Evolutionary conservation across 2,888 invertebrate genomes (phyloP), one percentile per base, ranked within the genome.

Genomic region (Hedychridium roseum): DNA sequence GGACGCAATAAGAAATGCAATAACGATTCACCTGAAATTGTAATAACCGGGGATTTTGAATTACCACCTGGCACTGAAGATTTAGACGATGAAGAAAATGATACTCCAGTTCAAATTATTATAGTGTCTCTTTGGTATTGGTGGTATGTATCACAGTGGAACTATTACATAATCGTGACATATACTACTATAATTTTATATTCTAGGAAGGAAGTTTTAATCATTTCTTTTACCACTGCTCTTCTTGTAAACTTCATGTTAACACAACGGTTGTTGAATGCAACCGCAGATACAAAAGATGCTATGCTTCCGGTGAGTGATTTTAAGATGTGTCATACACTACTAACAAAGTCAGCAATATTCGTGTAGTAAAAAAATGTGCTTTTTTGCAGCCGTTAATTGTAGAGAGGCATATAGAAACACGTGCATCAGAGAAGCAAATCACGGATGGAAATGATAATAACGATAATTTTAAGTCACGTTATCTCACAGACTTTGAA

Each of bases 401-500:
- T 46, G 66, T 72, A 31, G 77, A 78, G 50, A 71, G 65, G 20
- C 70, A 70, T 26, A 43, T 64, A 20, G 60, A 68, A n/a, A 66
- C 66, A 51, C 67, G 62, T 48, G 65, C 53, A 26, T 66, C 30
- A 74, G 80, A 38, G 74, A 80, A 60, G 74, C 76, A 40, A 53
- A 73, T 39, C 58, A 71, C 14, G 42, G 53, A 57, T 6, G 66
- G 58, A 51, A 63, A 47, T 64, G 80, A 58, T 3, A 64, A 55
- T 35, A 57, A 61, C 1, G 44, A 31, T 14, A 71, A 68, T 50
- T 79, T 77, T 54, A 68, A 64, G 15, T 79, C 78, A 1, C 87
- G 96, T 34, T 97, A 93, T 76, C 83, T 88, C 55, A 86, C 85
- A 1, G 97, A 97, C 74, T 97, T 96, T 79, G 88, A 90, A 35